Evolutionary conservation across 2,797 vertebrate genomes (phyloP).

Genomic region (Tokudaia tokunoshimensis): DNA sequence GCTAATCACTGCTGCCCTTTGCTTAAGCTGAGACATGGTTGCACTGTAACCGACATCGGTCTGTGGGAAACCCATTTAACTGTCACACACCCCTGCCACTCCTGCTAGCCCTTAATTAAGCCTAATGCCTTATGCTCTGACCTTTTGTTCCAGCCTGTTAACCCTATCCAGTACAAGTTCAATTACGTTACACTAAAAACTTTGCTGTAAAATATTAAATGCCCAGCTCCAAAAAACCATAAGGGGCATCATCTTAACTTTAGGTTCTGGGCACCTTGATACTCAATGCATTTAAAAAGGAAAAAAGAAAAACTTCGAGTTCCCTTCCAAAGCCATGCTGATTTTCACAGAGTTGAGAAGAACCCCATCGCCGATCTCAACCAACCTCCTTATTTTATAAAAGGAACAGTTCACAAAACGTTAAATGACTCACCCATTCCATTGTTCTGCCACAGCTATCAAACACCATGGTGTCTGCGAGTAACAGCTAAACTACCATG

Average conservation of each 20-base stretch:
- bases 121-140: conserved; percentile 91
- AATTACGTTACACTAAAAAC: conserved; percentile 90
- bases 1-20: conserved; percentile 91
- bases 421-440: conserved; percentile 41
- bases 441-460: neutral
- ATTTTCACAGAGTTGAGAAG: neutral
- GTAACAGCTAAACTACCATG: conserved; percentile 20
- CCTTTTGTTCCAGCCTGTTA: conserved; percentile 92
- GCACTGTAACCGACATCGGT: conserved; percentile 90
- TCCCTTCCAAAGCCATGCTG: conserved; percentile 48
- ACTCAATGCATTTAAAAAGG: conserved; percentile 14
- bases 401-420: conserved; percentile 24
- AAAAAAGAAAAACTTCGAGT: neutral
- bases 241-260: conserved; percentile 67
- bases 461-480: neutral
- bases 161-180: conserved; percentile 92
- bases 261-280: conserved; percentile 58
- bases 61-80: conserved; percentile 92
- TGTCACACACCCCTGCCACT: conserved; percentile 90
- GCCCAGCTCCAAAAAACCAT: conserved; percentile 77
- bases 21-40: conserved; percentile 91
- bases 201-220: conserved; percentile 89
- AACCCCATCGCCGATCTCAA: neutral
- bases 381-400: conserved; percentile 25
- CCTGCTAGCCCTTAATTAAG: conserved; percentile 91